Conservation (phyloP, 2,797 vertebrate species). For the Acipenser ruthenus region DNA sequence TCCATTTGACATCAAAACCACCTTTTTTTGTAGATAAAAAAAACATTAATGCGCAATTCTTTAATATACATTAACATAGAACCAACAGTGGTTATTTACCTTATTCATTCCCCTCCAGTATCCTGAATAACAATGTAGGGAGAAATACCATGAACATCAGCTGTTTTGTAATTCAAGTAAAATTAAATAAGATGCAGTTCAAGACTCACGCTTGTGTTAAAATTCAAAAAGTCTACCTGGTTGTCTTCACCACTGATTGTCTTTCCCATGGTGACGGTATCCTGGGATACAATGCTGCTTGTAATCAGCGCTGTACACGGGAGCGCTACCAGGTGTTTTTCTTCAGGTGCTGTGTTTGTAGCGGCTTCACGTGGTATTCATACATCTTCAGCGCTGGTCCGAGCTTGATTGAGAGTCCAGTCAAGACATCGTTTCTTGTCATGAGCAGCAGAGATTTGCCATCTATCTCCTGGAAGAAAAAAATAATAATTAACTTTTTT, state of each 20-base stretch:
- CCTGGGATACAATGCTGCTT: neutral
- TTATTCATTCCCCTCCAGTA: too few relatives aligned
- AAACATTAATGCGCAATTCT: too few relatives aligned
- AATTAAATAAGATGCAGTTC: slow-evolving; percentile 16
- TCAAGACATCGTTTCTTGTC: slow-evolving; percentile 96
- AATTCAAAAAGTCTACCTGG: slow-evolving; percentile 36
- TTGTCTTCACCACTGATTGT: slow-evolving; percentile 33
- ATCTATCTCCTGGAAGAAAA: slow-evolving; percentile 84
- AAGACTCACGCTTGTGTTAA: neutral
- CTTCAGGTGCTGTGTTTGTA: slow-evolving; percentile 95
- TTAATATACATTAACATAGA: too few relatives aligned
- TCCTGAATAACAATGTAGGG: too few relatives aligned
- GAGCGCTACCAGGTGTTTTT: slow-evolving; percentile 73
- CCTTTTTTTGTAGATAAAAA: too few relatives aligned
- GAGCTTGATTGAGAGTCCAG: slow-evolving; percentile 94
- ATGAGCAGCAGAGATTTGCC: slow-evolving; percentile 95
- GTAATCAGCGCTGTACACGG: too few relatives aligned
- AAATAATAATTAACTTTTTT: slow-evolving; percentile 8
- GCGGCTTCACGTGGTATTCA: slow-evolving; percentile 93
- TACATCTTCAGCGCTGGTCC: slow-evolving; percentile 98
- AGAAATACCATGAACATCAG: neutral
- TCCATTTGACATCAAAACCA: too few relatives aligned
- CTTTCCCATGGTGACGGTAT: slow-evolving; percentile 13
- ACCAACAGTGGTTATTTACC: too few relatives aligned
- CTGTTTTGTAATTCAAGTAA: slow-evolving; percentile 8